These are phyloP conservation scores for Cercocebus atys DNA, from an alignment of 2,113 vertebrate species.

Conservation along the genomic window DNA sequence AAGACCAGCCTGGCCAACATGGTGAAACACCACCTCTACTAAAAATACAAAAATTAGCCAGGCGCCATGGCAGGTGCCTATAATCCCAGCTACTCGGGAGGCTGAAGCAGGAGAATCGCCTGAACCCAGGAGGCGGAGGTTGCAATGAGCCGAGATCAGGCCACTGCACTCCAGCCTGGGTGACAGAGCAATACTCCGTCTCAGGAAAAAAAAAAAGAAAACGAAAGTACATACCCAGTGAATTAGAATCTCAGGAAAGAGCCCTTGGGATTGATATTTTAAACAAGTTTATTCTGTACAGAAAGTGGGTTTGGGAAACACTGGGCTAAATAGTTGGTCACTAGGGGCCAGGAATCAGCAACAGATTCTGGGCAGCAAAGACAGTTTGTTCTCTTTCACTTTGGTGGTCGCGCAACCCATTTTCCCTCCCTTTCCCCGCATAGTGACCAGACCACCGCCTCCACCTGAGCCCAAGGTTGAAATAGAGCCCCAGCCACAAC, in stretches of 20 bases:
- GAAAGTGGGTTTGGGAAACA: neutral
- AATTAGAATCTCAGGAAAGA: neutral
- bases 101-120: too few species aligned
- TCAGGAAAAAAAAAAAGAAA: too few species aligned
- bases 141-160: too few species aligned
- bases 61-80: too few species aligned
- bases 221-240: neutral
- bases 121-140: too few species aligned
- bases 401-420: neutral
- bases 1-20: too few species aligned
- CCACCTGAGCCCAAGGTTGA: neutral
- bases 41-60: too few species aligned
- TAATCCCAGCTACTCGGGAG: too few species aligned
- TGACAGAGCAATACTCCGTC: too few species aligned
- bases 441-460: conserved; percentile 54
- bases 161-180: too few species aligned
- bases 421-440: neutral
- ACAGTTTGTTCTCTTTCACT: neutral
- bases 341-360: neutral
- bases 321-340: neutral
- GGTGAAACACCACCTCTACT: too few species aligned
- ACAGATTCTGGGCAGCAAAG: neutral
- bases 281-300: neutral
- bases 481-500: neutral
- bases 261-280: neutral